Conservation (phyloP, 2,888 invertebrate genomes). For the Metallyticus violacea region DNA sequence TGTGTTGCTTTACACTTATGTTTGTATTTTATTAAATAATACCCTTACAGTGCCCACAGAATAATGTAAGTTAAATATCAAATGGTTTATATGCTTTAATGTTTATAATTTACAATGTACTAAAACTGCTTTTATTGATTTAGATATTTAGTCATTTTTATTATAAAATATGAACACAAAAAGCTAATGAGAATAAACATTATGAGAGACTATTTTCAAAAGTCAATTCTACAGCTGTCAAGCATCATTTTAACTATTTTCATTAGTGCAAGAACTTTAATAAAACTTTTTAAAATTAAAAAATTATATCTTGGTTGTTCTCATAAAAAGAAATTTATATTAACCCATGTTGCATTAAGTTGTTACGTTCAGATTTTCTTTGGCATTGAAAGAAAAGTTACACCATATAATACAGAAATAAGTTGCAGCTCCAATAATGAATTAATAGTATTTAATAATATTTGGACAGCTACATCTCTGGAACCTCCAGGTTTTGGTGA, state of each 20-base stretch:
- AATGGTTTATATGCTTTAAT: not conserved
- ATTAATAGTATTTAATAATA: not conserved
- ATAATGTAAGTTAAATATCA: not conserved
- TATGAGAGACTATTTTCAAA: too few relatives aligned
- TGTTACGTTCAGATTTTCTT: too few relatives aligned
- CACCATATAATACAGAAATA: not conserved
- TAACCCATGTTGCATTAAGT: not conserved
- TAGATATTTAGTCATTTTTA: too few relatives aligned
- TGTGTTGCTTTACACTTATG: not conserved
- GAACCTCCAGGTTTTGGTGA: constrained; percentile 53
- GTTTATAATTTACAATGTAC: not conserved
- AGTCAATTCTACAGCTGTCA: too few relatives aligned
- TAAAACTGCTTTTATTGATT: not conserved
- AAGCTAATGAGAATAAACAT: too few relatives aligned
- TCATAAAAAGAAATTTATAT: too few relatives aligned
- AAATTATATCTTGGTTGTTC: too few relatives aligned
- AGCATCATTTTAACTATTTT: too few relatives aligned
- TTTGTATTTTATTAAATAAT: not conserved
- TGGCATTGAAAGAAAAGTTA: too few relatives aligned
- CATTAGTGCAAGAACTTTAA: too few relatives aligned
- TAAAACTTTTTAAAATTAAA: too few relatives aligned
- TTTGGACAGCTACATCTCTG: constrained; percentile 44
- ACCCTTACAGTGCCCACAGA: not conserved
- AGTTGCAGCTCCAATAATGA: not conserved
- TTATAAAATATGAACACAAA: too few relatives aligned